Evolutionary conservation across 2,888 invertebrate species (phyloP).

Genomic region (Octonoba sinensis): DNA sequence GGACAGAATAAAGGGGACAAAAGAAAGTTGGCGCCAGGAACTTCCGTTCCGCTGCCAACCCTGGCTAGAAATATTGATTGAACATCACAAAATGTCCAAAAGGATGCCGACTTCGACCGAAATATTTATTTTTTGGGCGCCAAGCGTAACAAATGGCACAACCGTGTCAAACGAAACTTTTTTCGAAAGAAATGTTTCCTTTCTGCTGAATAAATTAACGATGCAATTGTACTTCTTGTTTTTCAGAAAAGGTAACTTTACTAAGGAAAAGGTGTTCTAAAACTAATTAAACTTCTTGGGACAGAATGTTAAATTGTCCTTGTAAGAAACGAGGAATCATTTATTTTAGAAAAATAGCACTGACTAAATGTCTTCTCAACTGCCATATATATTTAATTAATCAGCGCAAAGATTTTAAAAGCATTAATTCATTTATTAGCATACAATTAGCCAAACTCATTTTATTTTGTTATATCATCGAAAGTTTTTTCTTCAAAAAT

Average conservation of each 20-base stretch:
- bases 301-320: background rate
- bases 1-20: slow-evolving; percentile 37
- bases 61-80: slow-evolving; percentile 47
- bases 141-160: slow-evolving; percentile 52
- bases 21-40: slow-evolving; percentile 46
- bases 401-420: too few relatives aligned
- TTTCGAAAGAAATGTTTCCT: slow-evolving; percentile 25
- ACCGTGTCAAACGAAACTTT: slow-evolving; percentile 46
- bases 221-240: background rate
- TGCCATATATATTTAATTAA: too few relatives aligned
- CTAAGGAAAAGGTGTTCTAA: background rate
- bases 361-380: too few relatives aligned
- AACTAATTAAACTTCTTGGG: background rate
- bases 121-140: slow-evolving; percentile 59
- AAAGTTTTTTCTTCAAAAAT: too few relatives aligned
- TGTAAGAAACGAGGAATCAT: background rate
- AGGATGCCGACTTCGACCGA: slow-evolving; percentile 28
- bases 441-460: too few relatives aligned
- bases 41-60: slow-evolving; percentile 36
- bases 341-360: too few relatives aligned
- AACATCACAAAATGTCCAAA: slow-evolving; percentile 43
- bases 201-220: slow-evolving; percentile 36
- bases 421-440: too few relatives aligned
- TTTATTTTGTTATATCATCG: too few relatives aligned
- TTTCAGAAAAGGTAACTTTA: background rate